A percentile compares a stretch with the other conserved stretches of the same genome.
Evolutionary conservation across 2,888 invertebrate species (phyloP).

Genomic region (Acrocyrtus sp.): DNA sequence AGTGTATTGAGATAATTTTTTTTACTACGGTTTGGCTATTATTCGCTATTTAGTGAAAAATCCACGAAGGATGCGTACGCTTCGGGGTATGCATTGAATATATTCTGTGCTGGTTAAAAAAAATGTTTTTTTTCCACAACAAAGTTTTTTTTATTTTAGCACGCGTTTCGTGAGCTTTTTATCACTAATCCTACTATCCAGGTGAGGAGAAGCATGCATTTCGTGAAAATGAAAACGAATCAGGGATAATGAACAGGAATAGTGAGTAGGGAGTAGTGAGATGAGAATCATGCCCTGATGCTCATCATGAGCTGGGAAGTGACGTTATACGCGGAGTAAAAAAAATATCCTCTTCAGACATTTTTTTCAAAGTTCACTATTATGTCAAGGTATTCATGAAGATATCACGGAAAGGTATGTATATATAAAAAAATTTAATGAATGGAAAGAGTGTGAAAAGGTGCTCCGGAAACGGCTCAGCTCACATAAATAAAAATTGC

Average conservation of each 20-base stretch:
- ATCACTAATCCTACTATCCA: constrained; percentile 46
- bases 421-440: too few species aligned
- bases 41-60: too few species aligned
- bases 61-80: constrained; percentile 44
- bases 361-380: neutral
- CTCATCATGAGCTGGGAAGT: too few species aligned
- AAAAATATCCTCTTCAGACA: too few species aligned
- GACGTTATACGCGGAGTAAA: too few species aligned
- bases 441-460: constrained; percentile 8
- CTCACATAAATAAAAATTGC: too few species aligned
- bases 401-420: too few species aligned
- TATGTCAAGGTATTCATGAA: constrained; percentile 34
- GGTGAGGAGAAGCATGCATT: constrained; percentile 45
- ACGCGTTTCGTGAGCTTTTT: constrained; percentile 53
- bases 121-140: constrained; percentile 32
- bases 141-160: constrained; percentile 54
- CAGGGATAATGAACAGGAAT: constrained; percentile 19
- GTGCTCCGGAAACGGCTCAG: constrained; percentile 34
- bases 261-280: too few species aligned
- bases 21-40: neutral
- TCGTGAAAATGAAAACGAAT: constrained; percentile 42
- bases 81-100: constrained; percentile 41
- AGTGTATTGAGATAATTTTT: too few species aligned
- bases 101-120: constrained; percentile 37
- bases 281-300: too few species aligned